Evolutionary conservation across 2,797 vertebrate genomes (phyloP), one percentile per base, ranked within the genome.

Genomic region (Chiroxiphia lanceolata): DNA sequence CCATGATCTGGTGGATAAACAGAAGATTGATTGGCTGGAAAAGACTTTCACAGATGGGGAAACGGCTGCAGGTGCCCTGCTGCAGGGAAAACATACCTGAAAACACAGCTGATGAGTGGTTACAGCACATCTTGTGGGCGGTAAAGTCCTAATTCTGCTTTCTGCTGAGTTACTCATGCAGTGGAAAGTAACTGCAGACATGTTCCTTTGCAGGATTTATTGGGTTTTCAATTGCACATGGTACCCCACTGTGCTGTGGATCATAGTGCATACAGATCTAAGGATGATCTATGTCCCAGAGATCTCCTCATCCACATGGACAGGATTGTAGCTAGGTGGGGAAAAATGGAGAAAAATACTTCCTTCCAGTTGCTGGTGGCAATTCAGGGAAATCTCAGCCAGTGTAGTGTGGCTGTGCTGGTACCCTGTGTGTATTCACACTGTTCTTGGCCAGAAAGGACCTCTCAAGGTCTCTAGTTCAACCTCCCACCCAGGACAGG

Each of bases 1-100:
- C 83, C 45, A 53, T 77, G 63, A 92, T 68, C 64, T 87, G 48
- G 54, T 68, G 45, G 48, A 80, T 84, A 95, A 94, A 94, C 40
- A 87, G 47, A 84, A 95, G 64, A 89, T 7, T 90, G 89, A 84
- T 94, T 90, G 77, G 38, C 74, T 90, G 77, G 74, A 94, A 95
- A 83, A 82, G 29, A 93, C 63, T 94, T 90, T 67, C 29, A 51
- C 26, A 84, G 85, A 68, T 84, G 83, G 77, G 22, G 14, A 93
- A 90, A 80, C 67, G 64, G 70, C 48, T 91, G 68, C 80, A 91
- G 85, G 82, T 94, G 79, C 44, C 65, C 45, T 59, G 68, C 88
- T 13, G 16, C 56, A 69, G 60, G 83, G 80, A 90, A 76, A 53
- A 29, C 59, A 94, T 83, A 94, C 80, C 89, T 90, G 65, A 94